These are phyloP conservation scores for Bombus picipes DNA, from an alignment of 1,140 invertebrate genomes.

Conservation along the genomic window DNA sequence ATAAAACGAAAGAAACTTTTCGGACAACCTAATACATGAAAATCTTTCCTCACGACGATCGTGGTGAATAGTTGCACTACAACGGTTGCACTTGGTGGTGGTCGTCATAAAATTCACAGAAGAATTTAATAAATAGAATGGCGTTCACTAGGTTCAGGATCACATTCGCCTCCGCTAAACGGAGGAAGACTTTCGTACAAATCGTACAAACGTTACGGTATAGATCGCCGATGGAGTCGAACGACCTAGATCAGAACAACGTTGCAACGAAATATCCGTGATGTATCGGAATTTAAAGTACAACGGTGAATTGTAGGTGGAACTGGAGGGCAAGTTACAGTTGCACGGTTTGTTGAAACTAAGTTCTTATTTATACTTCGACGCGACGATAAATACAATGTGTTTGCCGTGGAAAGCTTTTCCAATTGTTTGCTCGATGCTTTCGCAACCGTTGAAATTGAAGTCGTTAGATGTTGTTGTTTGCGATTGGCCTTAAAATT, in stretches of 20 bases:
- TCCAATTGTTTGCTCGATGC: not conserved
- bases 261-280: not conserved
- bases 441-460: not conserved
- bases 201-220: not conserved
- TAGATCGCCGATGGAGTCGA: not conserved
- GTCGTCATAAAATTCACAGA: not conserved
- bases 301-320: not conserved
- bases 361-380: constrained; percentile 26
- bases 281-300: constrained; percentile 32
- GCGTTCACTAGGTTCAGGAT: not conserved
- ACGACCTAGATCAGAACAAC: no score
- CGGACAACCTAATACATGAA: no score
- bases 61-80: not conserved
- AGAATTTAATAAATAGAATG: not conserved
- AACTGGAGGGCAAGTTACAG: constrained; percentile 15
- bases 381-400: constrained; percentile 17
- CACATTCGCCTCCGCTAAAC: not conserved
- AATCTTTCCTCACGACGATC: not conserved
- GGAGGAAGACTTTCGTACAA: not conserved
- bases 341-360: not conserved
- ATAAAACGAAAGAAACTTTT: no score
- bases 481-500: not conserved
- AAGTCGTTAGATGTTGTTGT: not conserved
- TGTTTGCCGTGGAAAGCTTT: not conserved
- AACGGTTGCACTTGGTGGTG: not conserved